Evolutionary conservation across 2,888 invertebrate species (phyloP), one percentile per base, ranked within the genome.

Genomic region (Lochmaea capreae): DNA sequence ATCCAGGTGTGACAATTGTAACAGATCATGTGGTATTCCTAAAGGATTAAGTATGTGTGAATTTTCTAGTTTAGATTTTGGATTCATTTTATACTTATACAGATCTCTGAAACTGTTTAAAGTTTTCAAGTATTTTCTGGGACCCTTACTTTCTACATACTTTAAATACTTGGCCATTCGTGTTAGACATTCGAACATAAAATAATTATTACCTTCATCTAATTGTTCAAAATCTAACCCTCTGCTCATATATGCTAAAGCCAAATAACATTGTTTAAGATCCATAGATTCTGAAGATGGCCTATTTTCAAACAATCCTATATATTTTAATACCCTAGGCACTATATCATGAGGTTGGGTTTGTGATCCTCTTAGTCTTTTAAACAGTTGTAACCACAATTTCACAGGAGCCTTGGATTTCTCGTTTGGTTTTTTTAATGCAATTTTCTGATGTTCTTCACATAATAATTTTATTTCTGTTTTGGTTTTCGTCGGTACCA

Each of bases 291-390:
- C 69, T 11, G 75, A 72, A n/a, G 76, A 49, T 10, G 70, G 66
- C 58, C 81, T 76, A 11, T 83, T 79, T 76, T 85, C 86, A 77
- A 82, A 86, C 33, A 85, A 76, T 8, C 84, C 83, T 65, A 86
- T 85, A 69, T 86, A 86, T 74, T 86, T 86, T n/a, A 86, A 77
- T 33, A 81, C 81, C 71, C 84, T 82, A 11, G 85, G 79, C 42
- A 85, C 75, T 75, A 81, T 77, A 77, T 82, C 82, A 49, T 76
- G 71, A 52, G 81, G 68, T 14, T 61, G 76, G 66, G 62, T 70
- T 72, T 78, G 63, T n/a, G 58, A 62, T 9, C 46, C 16, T 39
- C 71, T 74, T 14, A 80, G 75, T 63, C 76, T 75, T 67, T 81
- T 79, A 39, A 85, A 68, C 52, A 85, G 74, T 54, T 82, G 74